Evolutionary conservation across 2,113 vertebrate species (phyloP).

Genomic region (Menidia beryllina): DNA sequence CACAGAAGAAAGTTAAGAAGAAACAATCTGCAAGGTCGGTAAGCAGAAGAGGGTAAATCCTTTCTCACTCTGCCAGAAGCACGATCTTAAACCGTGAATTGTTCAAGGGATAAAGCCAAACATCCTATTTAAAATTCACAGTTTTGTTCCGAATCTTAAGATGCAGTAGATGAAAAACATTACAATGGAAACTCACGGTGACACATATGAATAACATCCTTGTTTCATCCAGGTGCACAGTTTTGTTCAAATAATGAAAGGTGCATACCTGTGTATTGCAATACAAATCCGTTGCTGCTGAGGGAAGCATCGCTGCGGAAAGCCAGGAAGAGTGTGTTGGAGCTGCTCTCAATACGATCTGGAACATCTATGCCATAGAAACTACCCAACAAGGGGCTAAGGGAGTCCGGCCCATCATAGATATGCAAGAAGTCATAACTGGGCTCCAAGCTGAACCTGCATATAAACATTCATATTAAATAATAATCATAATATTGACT

Average conservation of each 20-base stretch:
- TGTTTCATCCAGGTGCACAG: neutral
- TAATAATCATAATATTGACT: neutral
- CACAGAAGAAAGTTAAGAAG: conserved; percentile 51
- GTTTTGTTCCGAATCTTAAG: conserved; percentile 32
- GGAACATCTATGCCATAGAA: conserved; percentile 94
- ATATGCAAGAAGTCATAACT: conserved; percentile 98
- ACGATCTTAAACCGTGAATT: conserved; percentile 42
- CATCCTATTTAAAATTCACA: conserved; percentile 34
- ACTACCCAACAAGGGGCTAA: conserved; percentile 94
- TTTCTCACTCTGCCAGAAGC: conserved; percentile 39
- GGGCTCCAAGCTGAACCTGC: conserved; percentile 95
- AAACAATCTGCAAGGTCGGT: conserved; percentile 66
- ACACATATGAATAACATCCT: neutral
- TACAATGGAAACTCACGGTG: neutral
- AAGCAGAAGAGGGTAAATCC: conserved; percentile 53
- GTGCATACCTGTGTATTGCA: conserved; percentile 92
- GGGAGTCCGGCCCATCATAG: conserved; percentile 94
- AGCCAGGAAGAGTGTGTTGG: conserved; percentile 94
- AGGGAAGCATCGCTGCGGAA: conserved; percentile 96
- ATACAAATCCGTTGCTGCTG: conserved; percentile 94
- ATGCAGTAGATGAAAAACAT: conserved; percentile 1
- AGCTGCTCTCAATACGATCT: conserved; percentile 94
- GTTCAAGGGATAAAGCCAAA: conserved; percentile 33
- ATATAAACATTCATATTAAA: conserved; percentile 11
- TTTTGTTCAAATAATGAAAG: conserved; percentile 13